Evolutionary conservation across 2,888 invertebrate species (phyloP).

Genomic region (Formica aserva): DNA sequence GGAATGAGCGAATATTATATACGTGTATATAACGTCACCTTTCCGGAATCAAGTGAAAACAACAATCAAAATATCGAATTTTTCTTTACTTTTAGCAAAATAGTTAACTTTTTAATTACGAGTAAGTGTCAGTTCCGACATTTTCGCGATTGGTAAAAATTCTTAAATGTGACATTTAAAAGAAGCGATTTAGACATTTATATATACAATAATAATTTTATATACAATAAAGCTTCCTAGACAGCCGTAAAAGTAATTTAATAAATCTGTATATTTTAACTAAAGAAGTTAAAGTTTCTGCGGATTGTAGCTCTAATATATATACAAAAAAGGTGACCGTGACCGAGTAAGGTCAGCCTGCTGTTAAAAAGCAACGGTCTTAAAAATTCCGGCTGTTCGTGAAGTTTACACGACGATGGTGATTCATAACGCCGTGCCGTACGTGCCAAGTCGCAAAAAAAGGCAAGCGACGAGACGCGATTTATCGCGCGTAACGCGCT

Average conservation of each 20-base stretch:
- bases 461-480: constrained; percentile 32
- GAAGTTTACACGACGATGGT: constrained; percentile 27
- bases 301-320: background rate
- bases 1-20: background rate
- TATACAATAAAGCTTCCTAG: background rate
- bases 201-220: background rate
- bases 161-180: background rate
- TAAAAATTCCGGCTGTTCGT: constrained; percentile 23
- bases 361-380: constrained; percentile 31
- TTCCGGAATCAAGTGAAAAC: background rate
- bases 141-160: background rate
- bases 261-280: background rate
- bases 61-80: background rate
- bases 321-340: background rate
- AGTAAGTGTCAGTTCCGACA: background rate
- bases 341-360: constrained; percentile 25
- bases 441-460: constrained; percentile 28
- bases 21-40: background rate
- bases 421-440: constrained; percentile 43
- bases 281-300: background rate
- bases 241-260: background rate
- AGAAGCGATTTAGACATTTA: background rate
- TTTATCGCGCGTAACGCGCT: constrained; percentile 55
- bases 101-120: background rate
- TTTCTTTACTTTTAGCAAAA: background rate